phyloP scores from a whole-genome alignment of 2,797 vertebrate genomes.

The Falco berigora region DNA sequence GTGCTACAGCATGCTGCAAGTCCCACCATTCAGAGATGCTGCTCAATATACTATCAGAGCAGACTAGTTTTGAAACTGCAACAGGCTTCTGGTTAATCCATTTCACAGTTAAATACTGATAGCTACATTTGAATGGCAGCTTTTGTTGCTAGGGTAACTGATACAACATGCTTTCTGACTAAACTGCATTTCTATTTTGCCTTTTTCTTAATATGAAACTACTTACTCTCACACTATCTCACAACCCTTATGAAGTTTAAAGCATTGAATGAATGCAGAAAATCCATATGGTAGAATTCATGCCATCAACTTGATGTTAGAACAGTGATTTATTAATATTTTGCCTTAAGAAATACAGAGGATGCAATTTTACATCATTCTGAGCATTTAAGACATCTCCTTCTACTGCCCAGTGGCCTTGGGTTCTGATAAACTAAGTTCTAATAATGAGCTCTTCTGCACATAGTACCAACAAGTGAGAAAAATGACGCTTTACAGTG shows the following conservation, averaged over 20 bases:
- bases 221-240: not conserved
- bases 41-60: not conserved
- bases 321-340: not conserved
- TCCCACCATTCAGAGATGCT: too few relatives aligned
- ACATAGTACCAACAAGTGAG: not conserved
- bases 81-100: not conserved
- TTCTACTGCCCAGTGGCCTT: not conserved
- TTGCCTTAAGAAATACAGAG: not conserved
- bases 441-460: not conserved
- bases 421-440: not conserved
- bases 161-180: not conserved
- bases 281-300: not conserved
- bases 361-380: not conserved
- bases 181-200: not conserved
- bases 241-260: not conserved
- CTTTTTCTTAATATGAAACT: not conserved
- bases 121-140: not conserved
- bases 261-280: not conserved
- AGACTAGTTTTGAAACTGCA: not conserved
- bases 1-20: not conserved
- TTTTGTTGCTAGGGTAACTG: not conserved
- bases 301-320: not conserved
- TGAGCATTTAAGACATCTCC: not conserved
- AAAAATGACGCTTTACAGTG: not conserved
- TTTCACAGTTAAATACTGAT: not conserved